phyloP scores from a whole-genome alignment of 23 tunicate genomes.

The Aplidium turbinatum region DNA sequence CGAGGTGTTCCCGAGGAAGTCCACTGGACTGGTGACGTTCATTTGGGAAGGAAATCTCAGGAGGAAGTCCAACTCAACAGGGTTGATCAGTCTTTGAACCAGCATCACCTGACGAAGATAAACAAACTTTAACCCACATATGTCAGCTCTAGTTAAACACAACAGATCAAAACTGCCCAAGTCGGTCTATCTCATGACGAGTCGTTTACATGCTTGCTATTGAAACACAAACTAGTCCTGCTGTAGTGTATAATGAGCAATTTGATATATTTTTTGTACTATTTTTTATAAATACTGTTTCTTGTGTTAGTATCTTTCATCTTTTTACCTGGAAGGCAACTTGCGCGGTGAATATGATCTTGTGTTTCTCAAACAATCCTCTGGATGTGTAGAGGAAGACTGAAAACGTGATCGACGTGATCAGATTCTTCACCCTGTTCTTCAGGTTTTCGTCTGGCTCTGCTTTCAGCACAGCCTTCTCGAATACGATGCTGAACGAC shows the following conservation, averaged over 20 bases:
- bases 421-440: constrained; percentile 82
- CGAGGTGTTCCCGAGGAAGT: constrained; percentile 78
- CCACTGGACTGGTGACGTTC: constrained; percentile 96
- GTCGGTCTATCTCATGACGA: no score
- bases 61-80: constrained; percentile 89
- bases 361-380: constrained; percentile 94
- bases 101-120: constrained; percentile 57
- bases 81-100: constrained; percentile 72
- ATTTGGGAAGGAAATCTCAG: constrained; percentile 86
- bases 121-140: background rate
- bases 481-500: constrained; percentile 97
- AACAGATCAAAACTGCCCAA: no score
- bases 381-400: constrained; percentile 95
- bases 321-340: constrained; percentile 96
- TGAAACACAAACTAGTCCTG: no score
- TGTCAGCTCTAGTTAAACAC: no score
- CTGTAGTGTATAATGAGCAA: no score
- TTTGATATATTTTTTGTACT: no score
- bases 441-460: constrained; percentile 85
- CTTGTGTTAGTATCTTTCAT: no score
- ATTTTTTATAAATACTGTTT: no score
- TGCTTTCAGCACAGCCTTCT: constrained; percentile 89
- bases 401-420: constrained; percentile 72
- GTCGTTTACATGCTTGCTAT: no score
- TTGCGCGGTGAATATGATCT: constrained; percentile 97